These are phyloP conservation scores for Aulostomus chinensis DNA, from an alignment of 2,797 vertebrate species.

Conservation along the genomic window DNA sequence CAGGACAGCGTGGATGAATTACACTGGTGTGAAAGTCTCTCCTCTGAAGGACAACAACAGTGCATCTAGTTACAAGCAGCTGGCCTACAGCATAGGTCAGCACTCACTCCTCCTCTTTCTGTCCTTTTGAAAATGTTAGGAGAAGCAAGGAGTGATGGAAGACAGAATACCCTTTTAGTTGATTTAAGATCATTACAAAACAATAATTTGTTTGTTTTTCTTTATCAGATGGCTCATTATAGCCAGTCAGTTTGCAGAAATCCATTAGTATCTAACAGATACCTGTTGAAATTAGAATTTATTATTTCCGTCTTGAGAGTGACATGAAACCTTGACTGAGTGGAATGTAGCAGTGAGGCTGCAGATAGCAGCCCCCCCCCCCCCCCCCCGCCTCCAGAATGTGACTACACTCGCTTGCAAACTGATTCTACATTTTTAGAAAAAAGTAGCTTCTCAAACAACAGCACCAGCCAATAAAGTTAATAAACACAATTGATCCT, in stretches of 20 bases:
- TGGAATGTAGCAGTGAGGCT: too few relatives aligned
- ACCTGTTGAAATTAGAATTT: slow-evolving; percentile 28
- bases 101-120: slow-evolving; percentile 37
- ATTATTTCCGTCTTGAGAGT: background rate
- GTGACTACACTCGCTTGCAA: too few relatives aligned
- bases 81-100: slow-evolving; percentile 62
- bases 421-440: too few relatives aligned
- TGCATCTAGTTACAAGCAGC: slow-evolving; percentile 68
- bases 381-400: too few relatives aligned
- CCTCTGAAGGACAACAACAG: slow-evolving; percentile 68
- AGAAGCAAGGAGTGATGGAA: slow-evolving; percentile 12
- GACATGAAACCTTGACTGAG: slow-evolving; percentile 12
- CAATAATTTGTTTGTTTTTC: slow-evolving; percentile 5
- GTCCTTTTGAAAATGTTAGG: slow-evolving; percentile 61
- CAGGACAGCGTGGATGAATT: slow-evolving; percentile 65
- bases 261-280: too few relatives aligned
- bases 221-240: slow-evolving; percentile 1
- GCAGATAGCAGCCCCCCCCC: too few relatives aligned
- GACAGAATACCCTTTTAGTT: slow-evolving; percentile 12
- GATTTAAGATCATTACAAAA: background rate
- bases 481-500: too few relatives aligned
- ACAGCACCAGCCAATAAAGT: too few relatives aligned
- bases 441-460: too few relatives aligned
- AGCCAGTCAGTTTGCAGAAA: too few relatives aligned
- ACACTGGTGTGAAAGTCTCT: slow-evolving; percentile 55